A percentile compares a stretch with the other conserved stretches of the same genome.
These are phyloP conservation scores for Magallana angulata DNA, from an alignment of 1,140 invertebrate genomes.

Conservation along the genomic window DNA sequence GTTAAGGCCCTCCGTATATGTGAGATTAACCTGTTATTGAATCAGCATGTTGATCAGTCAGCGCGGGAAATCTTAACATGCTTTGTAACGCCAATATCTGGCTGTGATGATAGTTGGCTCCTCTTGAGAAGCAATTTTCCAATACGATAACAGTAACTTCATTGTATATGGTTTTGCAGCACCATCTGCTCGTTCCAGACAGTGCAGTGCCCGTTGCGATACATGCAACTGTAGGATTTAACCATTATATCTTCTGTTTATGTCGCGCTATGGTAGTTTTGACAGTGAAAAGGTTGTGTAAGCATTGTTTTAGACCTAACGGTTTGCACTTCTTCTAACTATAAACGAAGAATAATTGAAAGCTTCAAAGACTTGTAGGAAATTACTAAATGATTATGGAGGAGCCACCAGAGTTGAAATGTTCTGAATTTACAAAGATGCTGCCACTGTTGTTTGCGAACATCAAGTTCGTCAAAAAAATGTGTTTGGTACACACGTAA, in stretches of 20 bases:
- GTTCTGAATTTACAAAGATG: background rate
- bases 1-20: background rate
- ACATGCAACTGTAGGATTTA: conserved; percentile 20
- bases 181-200: conserved; percentile 25
- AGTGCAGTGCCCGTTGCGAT: conserved; percentile 19
- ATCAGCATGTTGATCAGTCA: conserved; percentile 33
- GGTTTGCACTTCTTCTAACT: conserved; percentile 30
- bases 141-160: conserved; percentile 18
- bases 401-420: conserved; percentile 2
- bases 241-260: conserved; percentile 24
- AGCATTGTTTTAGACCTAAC: conserved; percentile 33
- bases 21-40: conserved; percentile 31
- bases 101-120: conserved; percentile 25
- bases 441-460: background rate
- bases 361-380: background rate
- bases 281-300: conserved; percentile 27
- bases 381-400: conserved; percentile 20
- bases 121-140: conserved; percentile 35
- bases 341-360: conserved; percentile 32
- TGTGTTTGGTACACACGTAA: no score
- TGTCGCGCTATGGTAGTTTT: conserved; percentile 23
- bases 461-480: background rate
- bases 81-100: conserved; percentile 14
- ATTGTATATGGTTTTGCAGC: conserved; percentile 30
- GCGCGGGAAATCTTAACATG: conserved; percentile 36